phyloP scores from a whole-genome alignment of 2,797 vertebrate genomes.

The Tapirus indicus region DNA sequence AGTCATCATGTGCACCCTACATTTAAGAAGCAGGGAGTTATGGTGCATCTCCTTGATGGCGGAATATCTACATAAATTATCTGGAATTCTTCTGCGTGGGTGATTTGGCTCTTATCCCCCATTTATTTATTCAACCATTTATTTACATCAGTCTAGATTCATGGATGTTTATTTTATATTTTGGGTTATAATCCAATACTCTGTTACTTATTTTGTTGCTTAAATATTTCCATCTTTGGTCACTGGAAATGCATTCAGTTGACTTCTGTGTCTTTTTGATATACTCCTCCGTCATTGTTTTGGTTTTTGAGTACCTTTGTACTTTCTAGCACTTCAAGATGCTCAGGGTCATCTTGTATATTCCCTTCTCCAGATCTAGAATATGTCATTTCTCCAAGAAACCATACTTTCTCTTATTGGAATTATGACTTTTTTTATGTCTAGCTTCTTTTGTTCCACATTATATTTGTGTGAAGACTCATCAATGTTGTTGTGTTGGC shows the following conservation, averaged over 20 bases:
- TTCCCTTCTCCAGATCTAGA: not conserved
- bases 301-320: not conserved
- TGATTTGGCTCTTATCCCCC: not conserved
- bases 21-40: not conserved
- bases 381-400: not conserved
- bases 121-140: not conserved
- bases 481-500: not conserved
- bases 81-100: not conserved
- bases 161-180: not conserved
- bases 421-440: not conserved
- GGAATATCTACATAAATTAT: not conserved
- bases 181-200: not conserved
- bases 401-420: not conserved
- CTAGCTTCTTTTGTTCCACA: not conserved
- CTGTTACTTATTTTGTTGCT: not conserved
- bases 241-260: not conserved
- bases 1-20: not conserved
- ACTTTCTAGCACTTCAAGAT: not conserved
- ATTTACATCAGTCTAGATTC: not conserved
- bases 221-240: not conserved
- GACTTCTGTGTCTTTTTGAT: not conserved
- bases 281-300: not conserved
- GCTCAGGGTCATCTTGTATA: not conserved
- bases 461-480: not conserved
- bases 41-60: not conserved